phyloP scores from a whole-genome alignment of 2,888 invertebrate species.

The Agriopis aurantiaria region DNA sequence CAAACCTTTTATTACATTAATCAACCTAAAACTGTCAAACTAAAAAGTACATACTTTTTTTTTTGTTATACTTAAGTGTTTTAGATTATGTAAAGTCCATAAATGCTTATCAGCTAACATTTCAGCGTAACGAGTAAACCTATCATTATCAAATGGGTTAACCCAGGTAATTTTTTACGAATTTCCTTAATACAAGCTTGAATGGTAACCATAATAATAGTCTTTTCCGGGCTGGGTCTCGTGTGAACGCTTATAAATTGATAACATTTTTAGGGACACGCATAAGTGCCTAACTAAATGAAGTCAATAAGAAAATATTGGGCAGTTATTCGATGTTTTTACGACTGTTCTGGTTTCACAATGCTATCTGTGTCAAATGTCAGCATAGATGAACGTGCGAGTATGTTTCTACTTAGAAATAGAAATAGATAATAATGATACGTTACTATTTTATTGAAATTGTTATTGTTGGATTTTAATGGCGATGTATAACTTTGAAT shows the following conservation, averaged over 20 bases:
- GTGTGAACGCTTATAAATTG: constrained; percentile 41
- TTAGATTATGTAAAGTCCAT: background rate
- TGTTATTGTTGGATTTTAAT: constrained; percentile 20
- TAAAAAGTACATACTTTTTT: no score
- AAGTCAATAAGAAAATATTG: constrained; percentile 44
- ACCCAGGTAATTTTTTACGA: background rate
- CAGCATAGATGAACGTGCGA: constrained; percentile 41
- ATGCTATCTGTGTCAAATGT: constrained; percentile 50
- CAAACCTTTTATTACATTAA: no score
- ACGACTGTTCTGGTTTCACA: constrained; percentile 46
- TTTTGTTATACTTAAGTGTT: background rate
- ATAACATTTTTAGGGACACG: constrained; percentile 41
- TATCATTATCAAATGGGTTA: background rate
- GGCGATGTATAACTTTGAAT: constrained; percentile 7
- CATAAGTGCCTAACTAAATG: constrained; percentile 36
- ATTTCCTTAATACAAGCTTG: constrained; percentile 21
- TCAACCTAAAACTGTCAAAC: no score
- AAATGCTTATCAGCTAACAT: background rate
- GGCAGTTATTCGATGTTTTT: constrained; percentile 42
- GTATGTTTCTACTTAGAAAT: constrained; percentile 25
- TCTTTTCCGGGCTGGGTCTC: constrained; percentile 29
- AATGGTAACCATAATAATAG: constrained; percentile 30
- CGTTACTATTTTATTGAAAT: constrained; percentile 20
- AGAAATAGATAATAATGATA: constrained; percentile 35
- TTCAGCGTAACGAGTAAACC: constrained; percentile 6